Evolutionary conservation across 2,113 vertebrate genomes (phyloP), one percentile per base, ranked within the genome.

Genomic region (Chionodraco myersi): DNA sequence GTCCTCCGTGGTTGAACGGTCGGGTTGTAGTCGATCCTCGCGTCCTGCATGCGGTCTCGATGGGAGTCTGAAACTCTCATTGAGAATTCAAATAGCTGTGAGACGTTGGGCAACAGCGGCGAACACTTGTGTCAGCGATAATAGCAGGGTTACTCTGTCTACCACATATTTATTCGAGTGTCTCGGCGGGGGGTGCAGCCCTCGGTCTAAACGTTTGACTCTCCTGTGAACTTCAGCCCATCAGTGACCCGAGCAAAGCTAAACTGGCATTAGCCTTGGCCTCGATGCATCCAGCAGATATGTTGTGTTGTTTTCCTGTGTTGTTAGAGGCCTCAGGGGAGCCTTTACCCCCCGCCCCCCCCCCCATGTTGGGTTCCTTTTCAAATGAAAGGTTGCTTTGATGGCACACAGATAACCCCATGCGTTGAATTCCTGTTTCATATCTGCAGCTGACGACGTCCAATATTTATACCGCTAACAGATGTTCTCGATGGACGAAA

Each of bases 101-200:
- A 21, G 58, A 18, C 64, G 51, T 67, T 57, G 65, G 48, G 81
- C 75, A 77, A 75, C 41, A 15, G 26, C 12, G 15, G 41, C 6
- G n/a, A 5, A 77, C 75, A 57, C 66, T 82, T 60, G 80, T 73
- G 84, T 88, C 72, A 72, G 80, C 49, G 60, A 79, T 89, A 90
- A 92, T 88, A 59, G 44, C 71, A 10, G 57, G 69, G 62, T 87
- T 87, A 45, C 86, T 23, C 13, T 47, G 47, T n/a, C 52, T 3
- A 54, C 91, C 88, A 21, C 91, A 86, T 82, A 79, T 30, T 65
- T 73, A 77, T 78, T 72, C 5, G 13, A 49, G 68, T 6, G 2
- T 48, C 72, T 71, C 56, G 49, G 71, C 48, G 8, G 47, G 59
- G 41, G 36, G 60, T 62, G 63, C 5, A 48, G 66, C 34, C 74